Percentiles rank a stretch among this genome's conserved stretches.
Evolutionary conservation across 2,113 vertebrate species (phyloP).

Genomic region (Chrysochloris asiatica): DNA sequence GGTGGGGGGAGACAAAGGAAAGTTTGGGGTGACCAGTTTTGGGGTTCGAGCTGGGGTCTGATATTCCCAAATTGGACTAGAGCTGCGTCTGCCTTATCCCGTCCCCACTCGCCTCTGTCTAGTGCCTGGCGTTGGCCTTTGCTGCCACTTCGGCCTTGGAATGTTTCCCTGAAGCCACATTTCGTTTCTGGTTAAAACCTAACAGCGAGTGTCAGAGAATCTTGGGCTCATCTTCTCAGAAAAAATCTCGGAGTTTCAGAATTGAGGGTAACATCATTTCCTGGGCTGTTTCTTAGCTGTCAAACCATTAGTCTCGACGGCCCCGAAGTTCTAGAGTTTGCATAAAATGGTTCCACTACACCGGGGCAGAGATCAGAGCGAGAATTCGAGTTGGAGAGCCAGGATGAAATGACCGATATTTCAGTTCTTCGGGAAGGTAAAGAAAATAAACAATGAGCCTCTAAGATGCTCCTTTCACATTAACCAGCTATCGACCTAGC

Average conservation of each 20-base stretch:
- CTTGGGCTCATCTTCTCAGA: background rate
- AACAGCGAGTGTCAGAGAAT: background rate
- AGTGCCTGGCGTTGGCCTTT: background rate
- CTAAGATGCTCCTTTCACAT: constrained; percentile 91
- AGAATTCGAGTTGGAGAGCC: background rate
- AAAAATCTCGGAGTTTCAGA: background rate
- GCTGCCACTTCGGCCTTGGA: background rate
- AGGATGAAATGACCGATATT: constrained; percentile 92
- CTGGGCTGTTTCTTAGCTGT: background rate
- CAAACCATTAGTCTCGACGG: background rate
- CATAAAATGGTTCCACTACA: background rate
- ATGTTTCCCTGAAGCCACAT: background rate
- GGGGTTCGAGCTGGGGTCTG: background rate
- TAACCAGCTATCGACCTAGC: constrained; percentile 90
- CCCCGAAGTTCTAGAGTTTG: background rate
- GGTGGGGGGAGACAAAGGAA: background rate
- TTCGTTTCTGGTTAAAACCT: constrained; percentile 69
- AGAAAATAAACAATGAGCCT: background rate
- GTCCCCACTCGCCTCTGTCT: too few species aligned
- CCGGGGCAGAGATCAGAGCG: background rate
- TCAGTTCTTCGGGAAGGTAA: constrained; percentile 96
- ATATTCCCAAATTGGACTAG: background rate
- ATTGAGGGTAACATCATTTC: background rate
- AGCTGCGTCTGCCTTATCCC: background rate
- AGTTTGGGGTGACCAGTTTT: background rate